Percentiles rank a stretch among this genome's conserved stretches.
Evolutionary conservation across 2,113 vertebrate species (phyloP).

Genomic region (Vanacampus margaritifer): DNA sequence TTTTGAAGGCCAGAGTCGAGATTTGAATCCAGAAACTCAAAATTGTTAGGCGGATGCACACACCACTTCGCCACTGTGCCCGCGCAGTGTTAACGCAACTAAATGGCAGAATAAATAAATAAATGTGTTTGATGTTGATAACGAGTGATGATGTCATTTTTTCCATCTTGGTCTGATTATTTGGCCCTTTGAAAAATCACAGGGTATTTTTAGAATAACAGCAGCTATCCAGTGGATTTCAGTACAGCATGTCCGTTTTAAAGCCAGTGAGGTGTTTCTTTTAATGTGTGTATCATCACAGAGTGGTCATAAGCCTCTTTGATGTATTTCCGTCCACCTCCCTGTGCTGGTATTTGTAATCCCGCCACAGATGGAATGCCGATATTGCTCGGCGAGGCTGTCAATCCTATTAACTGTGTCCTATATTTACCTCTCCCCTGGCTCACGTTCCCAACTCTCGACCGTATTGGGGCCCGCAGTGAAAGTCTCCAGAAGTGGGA

Average conservation of each 20-base stretch:
- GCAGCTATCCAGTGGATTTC: not conserved
- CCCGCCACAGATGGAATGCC: slow-evolving; percentile 66
- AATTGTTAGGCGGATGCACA: too few relatives aligned
- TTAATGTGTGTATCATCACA: slow-evolving; percentile 1
- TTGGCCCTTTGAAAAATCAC: not conserved
- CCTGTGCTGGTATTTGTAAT: slow-evolving; percentile 57
- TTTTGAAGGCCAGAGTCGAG: too few relatives aligned
- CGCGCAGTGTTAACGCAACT: too few relatives aligned
- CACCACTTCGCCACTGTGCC: too few relatives aligned
- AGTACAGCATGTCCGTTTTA: not conserved
- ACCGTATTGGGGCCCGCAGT: slow-evolving; percentile 30
- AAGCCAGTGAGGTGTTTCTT: not conserved
- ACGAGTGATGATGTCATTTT: too few relatives aligned
- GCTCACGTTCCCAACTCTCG: slow-evolving; percentile 14
- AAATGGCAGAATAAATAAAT: too few relatives aligned
- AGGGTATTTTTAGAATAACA: not conserved
- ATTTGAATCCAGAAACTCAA: too few relatives aligned
- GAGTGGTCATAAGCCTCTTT: slow-evolving; percentile 63
- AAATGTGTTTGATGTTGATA: too few relatives aligned
- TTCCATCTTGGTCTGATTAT: too few relatives aligned
- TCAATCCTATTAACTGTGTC: slow-evolving; percentile 69
- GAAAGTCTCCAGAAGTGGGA: slow-evolving; percentile 17
- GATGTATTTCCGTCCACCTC: slow-evolving; percentile 52
- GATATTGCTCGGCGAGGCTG: slow-evolving; percentile 57
- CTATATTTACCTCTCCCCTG: slow-evolving; percentile 49